A percentile compares a stretch with the other conserved stretches of the same genome.
Evolutionary conservation across 2,888 invertebrate species (phyloP).

Genomic region (Chaetogeoica ovagalla): DNA sequence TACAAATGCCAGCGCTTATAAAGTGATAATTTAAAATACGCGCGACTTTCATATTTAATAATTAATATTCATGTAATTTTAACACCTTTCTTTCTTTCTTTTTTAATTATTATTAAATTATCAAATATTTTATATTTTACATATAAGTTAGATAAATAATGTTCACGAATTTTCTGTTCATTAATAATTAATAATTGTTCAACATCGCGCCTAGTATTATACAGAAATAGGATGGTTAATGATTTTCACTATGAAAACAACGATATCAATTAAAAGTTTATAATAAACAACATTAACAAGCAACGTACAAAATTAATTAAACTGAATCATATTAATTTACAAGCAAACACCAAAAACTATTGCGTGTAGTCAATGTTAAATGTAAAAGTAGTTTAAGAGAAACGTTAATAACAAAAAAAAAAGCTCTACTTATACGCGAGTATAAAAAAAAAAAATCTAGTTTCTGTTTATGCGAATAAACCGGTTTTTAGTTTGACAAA

Average conservation of each 20-base stretch:
- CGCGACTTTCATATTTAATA: not conserved
- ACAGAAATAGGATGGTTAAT: not conserved
- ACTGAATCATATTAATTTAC: slow-evolving; percentile 2
- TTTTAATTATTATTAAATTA: too few relatives aligned
- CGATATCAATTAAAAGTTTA: not conserved
- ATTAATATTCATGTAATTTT: too few relatives aligned
- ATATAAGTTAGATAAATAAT: not conserved
- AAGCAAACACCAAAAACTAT: not conserved
- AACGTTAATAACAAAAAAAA: not conserved
- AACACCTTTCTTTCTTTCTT: too few relatives aligned
- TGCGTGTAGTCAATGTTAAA: not conserved
- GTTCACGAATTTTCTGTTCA: not conserved
- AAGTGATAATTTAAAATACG: slow-evolving; percentile 1
- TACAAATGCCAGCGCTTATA: not conserved
- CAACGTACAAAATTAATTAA: not conserved
- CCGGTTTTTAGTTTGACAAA: slow-evolving; percentile 20
- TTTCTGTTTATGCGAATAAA: slow-evolving; percentile 9
- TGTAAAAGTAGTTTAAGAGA: slow-evolving; percentile 27
- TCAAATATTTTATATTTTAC: too few relatives aligned
- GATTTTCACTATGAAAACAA: not conserved
- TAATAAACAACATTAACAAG: not conserved
- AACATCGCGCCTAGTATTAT: too few relatives aligned
- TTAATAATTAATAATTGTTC: too few relatives aligned
- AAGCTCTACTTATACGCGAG: not conserved
- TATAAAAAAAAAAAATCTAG: not conserved